Evolutionary conservation across 2,113 vertebrate genomes (phyloP), one percentile per base, ranked within the genome.

Genomic region (Dendropsophus ebraccatus): DNA sequence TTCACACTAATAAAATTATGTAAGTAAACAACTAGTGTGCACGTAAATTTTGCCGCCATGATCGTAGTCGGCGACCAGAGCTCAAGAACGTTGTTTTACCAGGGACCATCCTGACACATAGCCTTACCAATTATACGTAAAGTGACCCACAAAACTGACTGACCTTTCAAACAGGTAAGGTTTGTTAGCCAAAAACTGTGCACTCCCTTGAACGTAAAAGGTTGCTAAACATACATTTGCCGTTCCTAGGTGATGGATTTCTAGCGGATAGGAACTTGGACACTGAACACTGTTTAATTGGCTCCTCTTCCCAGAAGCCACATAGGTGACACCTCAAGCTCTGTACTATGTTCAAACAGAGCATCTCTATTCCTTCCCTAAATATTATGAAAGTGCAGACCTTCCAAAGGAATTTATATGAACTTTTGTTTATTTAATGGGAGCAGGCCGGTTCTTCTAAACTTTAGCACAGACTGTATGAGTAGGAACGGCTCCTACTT

Each of bases 331-430:
- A 89, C 2, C 88, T 89, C 86, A 54, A 54, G 88, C 85, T 91
- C 94, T 93, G 91, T 65, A 0, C 35, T 92, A 52, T 90, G 87
- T 92, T 90, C 92, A 92, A 82, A 87, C 88, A 88, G 89, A 88
- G 88, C 92, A 87, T 90, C 86, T 88, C 88, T 87, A 87, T 84
- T 84, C 67, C 84, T 89, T 89, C 88, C 90, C 91, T 94, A 94
- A 94, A 94, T 89, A 92, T 81, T 90, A 88, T 89, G 41, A 84
- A 90, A 86, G 81, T 88, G 79, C 69, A 89, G 78, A 84, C 88
- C 89, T 85, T 89, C 89, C 52, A 41, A 87, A 90, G 83, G 85
- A 89, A 92, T 93, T 93, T 93, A 90, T 89, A 93, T 92, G 90
- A 92, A 92, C 88, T 82, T 91, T 86, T 87, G 90, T 93, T 92